phyloP scores from a whole-genome alignment of 2,797 vertebrate species.

The Ispidina lecontei region DNA sequence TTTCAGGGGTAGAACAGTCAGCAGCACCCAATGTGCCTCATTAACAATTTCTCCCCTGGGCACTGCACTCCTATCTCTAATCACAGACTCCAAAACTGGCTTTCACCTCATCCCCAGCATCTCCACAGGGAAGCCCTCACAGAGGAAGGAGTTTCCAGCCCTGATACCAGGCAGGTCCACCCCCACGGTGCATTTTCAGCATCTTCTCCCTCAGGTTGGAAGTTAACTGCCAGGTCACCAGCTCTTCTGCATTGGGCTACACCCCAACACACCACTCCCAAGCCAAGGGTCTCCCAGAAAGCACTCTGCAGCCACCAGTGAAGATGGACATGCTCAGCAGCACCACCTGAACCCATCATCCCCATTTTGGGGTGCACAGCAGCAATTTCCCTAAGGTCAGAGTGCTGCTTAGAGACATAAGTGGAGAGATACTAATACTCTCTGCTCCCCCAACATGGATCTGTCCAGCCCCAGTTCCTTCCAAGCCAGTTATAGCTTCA shows the following conservation, averaged over 20 bases:
- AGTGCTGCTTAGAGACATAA: constrained; percentile 29
- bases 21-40: fast-evolving
- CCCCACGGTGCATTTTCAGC: neutral
- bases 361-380: fast-evolving
- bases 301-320: fast-evolving
- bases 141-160: neutral
- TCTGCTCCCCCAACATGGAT: neutral
- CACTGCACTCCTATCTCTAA: fast-evolving
- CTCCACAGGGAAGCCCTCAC: fast-evolving
- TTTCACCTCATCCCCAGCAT: fast-evolving
- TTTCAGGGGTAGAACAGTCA: neutral
- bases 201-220: neutral
- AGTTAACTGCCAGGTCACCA: fast-evolving
- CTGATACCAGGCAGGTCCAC: too few species aligned
- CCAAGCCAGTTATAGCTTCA: fast-evolving
- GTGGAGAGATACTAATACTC: neutral
- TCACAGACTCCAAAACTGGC: neutral
- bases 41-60: fast-evolving
- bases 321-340: fast-evolving
- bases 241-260: neutral
- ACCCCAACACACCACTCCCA: fast-evolving
- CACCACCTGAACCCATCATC: fast-evolving
- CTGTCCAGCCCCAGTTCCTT: neutral
- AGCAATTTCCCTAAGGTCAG: neutral
- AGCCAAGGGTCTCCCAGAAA: neutral